Evolutionary conservation across 1,140 invertebrate genomes (phyloP), one percentile per base, ranked within the genome.

Genomic region (Teleogryllus occipitalis): DNA sequence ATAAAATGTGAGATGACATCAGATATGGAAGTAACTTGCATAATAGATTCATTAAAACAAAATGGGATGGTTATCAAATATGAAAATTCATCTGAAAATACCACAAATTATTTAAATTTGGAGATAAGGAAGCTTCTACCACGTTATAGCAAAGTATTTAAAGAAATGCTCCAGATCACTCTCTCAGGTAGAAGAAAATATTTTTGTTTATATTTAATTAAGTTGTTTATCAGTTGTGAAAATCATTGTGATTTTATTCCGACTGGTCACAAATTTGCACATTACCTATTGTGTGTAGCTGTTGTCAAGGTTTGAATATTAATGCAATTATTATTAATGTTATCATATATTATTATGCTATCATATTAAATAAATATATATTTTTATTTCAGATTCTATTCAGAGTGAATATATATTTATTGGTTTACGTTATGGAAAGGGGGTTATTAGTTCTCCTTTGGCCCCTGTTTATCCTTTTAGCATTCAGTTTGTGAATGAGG

Each of bases 81-180:
- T 77, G 27, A 27, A 46, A 77, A 46, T 27, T 7, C 27, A 46
- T 7, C 7, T 77, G 5, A 77, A 22, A 47, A 21, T 21, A 77
- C 48, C 73, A 48, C 22, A 49, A 46, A 21, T 73, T 47, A 27
- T 7, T 18, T 76, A 8, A 21, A 80, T 47, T 74, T 77, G 27
- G 22, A 27, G 8, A 7, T 80, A 39, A 77, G 77, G 49, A 80
- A 77, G 47, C 76, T 80, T 7, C 39, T 80, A 8, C 79, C 79
- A 72, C 65, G 65, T 72, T 54, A 80, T 47, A 48, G 7, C 72
- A 21, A 80, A 8, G 27, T 65, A 77, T 77, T 47, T 48, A 5
- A 21, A n/a, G 65, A 75, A 39, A 27, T 47, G 48, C 46, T 77
- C 7, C 75, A 80, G 39, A 47, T 80, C 12, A 75, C 46, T 12